Conservation (phyloP, 2,888 invertebrate species). For the Tetragonisca angustula region DNA sequence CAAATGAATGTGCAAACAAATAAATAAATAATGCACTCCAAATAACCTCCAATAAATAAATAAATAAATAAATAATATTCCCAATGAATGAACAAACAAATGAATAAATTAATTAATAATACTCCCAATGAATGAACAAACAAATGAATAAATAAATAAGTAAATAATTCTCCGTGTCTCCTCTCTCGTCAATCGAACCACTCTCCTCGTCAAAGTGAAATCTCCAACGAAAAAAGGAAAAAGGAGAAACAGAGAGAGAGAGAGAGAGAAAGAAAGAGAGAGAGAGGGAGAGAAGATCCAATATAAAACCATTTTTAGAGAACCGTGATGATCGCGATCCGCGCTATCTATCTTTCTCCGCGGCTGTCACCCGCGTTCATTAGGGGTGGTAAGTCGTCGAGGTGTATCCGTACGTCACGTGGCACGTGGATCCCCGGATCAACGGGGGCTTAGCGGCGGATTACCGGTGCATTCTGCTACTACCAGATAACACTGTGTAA, state of each 20-base stretch:
- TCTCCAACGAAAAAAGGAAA: neutral
- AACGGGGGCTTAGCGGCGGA: conserved; percentile 80
- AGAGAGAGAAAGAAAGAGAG: neutral
- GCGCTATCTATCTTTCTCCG: conserved; percentile 32
- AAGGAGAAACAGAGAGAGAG: neutral
- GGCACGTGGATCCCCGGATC: conserved; percentile 77
- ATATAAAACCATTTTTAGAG: neutral
- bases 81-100: no score
- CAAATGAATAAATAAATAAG: no score
- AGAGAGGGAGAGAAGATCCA: neutral
- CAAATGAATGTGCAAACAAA: no score
- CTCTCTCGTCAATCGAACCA: no score
- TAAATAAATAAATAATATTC: no score
- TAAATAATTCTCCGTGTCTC: no score
- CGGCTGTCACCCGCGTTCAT: conserved; percentile 40
- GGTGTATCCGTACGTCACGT: conserved; percentile 79
- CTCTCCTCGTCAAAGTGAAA: neutral
- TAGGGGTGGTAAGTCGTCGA: conserved; percentile 63
- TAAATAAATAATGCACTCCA: no score
- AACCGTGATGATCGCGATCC: neutral
- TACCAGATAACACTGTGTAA: conserved; percentile 83
- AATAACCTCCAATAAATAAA: no score
- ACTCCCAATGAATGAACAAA: no score
- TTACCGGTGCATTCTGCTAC: conserved; percentile 81
- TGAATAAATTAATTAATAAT: no score